phyloP scores from a whole-genome alignment of 2,888 invertebrate species.

The Busseola fusca region DNA sequence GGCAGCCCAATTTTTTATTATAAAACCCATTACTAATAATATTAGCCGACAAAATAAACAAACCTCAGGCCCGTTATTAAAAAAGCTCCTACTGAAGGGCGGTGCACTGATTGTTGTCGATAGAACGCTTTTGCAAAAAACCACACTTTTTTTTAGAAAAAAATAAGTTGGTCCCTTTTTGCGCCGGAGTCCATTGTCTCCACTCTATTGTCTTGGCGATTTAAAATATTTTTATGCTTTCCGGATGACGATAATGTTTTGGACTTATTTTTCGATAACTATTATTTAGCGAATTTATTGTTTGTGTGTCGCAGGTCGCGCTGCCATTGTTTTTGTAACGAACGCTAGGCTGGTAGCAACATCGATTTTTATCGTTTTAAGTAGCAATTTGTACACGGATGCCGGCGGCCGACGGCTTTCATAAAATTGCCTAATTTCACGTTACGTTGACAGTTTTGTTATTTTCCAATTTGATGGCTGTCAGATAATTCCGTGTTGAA shows the following conservation, averaged over 20 bases:
- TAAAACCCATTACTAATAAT: conserved; percentile 79
- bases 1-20: conserved; percentile 63
- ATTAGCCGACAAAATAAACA: conserved; percentile 83
- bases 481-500: conserved; percentile 64
- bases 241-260: conserved; percentile 87
- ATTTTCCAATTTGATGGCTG: conserved; percentile 69
- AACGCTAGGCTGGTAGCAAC: conserved; percentile 58
- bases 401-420: conserved; percentile 62
- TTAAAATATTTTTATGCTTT: conserved; percentile 88
- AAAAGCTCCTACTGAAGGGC: conserved; percentile 74
- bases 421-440: conserved; percentile 72
- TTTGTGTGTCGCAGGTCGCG: conserved; percentile 63
- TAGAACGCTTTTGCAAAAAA: conserved; percentile 83
- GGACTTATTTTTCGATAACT: conserved; percentile 87
- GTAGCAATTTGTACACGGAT: conserved; percentile 81
- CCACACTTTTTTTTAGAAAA: conserved; percentile 75
- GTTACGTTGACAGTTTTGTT: conserved; percentile 71
- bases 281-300: conserved; percentile 88
- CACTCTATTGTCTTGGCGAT: conserved; percentile 86
- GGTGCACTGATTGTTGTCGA: conserved; percentile 84
- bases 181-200: conserved; percentile 85
- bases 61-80: conserved; percentile 83
- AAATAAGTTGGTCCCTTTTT: conserved; percentile 82
- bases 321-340: conserved; percentile 70
- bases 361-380: conserved; percentile 73